Conservation (phyloP, 2,113 vertebrate genomes). For the Phaetusa simplex region DNA sequence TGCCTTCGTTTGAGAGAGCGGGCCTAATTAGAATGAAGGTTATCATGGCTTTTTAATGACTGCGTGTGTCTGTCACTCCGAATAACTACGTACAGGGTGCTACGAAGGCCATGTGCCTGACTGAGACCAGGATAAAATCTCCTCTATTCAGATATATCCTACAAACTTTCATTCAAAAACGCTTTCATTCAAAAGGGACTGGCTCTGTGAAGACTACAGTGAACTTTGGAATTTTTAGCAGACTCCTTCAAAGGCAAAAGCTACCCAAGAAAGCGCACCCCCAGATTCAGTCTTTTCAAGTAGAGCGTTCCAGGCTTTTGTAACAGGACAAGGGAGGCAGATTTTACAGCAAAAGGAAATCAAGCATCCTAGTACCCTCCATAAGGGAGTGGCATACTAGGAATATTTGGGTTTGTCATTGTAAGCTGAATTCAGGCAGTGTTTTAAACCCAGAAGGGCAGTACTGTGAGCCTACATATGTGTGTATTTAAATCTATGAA, state of each 20-base stretch:
- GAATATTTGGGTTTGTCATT: background rate
- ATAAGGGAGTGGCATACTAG: background rate
- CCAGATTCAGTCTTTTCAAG: background rate
- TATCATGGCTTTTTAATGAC: background rate
- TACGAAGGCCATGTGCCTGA: background rate
- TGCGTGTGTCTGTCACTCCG: background rate
- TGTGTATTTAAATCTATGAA: background rate
- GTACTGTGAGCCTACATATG: background rate
- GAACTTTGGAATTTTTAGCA: constrained; percentile 36
- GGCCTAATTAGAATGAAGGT: background rate
- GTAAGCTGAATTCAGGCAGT: background rate
- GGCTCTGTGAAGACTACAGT: background rate
- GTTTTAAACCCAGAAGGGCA: background rate
- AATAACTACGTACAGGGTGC: background rate
- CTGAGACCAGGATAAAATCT: constrained; percentile 2
- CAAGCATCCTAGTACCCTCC: background rate
- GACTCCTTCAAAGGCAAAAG: constrained; percentile 5
- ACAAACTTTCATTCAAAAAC: constrained; percentile 31
- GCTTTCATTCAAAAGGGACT: constrained; percentile 16
- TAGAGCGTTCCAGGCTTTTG: constrained; percentile 45
- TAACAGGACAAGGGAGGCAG: constrained; percentile 11
- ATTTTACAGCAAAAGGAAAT: constrained; percentile 30
- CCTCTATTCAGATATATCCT: background rate
- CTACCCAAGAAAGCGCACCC: background rate
- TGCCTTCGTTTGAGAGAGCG: background rate